phyloP scores from a whole-genome alignment of 1,140 invertebrate genomes.

The Monomorium pharaonis region DNA sequence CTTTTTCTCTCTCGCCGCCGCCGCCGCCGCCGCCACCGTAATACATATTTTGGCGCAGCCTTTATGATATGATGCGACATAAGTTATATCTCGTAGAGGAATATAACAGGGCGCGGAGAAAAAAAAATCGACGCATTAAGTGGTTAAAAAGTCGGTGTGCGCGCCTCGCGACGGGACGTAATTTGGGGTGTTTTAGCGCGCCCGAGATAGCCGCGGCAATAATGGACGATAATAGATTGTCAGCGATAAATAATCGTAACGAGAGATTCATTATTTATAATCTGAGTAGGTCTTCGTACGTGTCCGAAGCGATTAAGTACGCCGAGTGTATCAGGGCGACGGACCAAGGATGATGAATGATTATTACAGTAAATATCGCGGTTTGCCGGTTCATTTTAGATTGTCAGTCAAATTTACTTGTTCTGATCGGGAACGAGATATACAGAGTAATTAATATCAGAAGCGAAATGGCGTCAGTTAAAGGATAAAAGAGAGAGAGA shows the following conservation, averaged over 20 bases:
- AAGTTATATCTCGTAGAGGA: slow-evolving; percentile 27
- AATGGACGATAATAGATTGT: slow-evolving; percentile 48
- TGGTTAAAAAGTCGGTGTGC: slow-evolving; percentile 17
- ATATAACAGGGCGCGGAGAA: background rate
- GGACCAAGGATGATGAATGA: background rate
- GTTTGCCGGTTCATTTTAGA: background rate
- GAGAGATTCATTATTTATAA: slow-evolving; percentile 40
- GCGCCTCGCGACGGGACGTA: slow-evolving; percentile 14
- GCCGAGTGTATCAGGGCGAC: background rate
- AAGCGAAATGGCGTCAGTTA: background rate
- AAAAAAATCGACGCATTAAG: slow-evolving; percentile 48
- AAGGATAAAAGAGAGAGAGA: background rate
- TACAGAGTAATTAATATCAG: background rate
- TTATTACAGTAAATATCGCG: background rate
- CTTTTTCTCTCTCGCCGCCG: background rate
- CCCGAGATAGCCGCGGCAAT: slow-evolving; percentile 2
- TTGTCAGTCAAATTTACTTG: background rate
- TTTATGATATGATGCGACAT: slow-evolving; percentile 44
- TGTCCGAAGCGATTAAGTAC: background rate
- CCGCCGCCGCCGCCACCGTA: background rate
- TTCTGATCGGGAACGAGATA: background rate
- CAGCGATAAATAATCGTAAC: slow-evolving; percentile 42
- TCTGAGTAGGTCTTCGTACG: background rate
- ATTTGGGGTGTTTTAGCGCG: slow-evolving; percentile 39
- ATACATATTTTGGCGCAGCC: slow-evolving; percentile 43